Evolutionary conservation across 2,888 invertebrate genomes (phyloP).

Genomic region (Baccha elongata): DNA sequence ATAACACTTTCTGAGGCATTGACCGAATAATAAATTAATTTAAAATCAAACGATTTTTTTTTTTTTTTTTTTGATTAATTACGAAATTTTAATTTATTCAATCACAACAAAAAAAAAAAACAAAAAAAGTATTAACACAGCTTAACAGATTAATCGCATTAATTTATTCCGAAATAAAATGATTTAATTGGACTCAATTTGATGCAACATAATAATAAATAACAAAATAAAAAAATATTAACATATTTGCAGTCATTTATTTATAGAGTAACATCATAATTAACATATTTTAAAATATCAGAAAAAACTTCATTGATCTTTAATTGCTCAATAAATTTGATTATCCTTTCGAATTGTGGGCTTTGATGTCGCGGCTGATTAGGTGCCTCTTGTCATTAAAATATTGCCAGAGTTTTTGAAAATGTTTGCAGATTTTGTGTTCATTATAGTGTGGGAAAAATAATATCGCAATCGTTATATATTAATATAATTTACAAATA

Average conservation of each 20-base stretch:
- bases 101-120: not conserved
- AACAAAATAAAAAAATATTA: no score
- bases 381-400: not conserved
- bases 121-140: not conserved
- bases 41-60: not conserved
- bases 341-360: not conserved
- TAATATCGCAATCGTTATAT: not conserved
- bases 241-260: no score
- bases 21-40: conserved; percentile 13
- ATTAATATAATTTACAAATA: no score
- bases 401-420: not conserved
- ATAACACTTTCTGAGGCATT: conserved; percentile 8
- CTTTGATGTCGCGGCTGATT: not conserved
- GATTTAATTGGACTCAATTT: conserved; percentile 3
- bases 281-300: no score
- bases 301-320: not conserved
- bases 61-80: conserved; percentile 2
- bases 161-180: conserved; percentile 14
- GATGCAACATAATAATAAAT: conserved; percentile 28
- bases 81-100: conserved; percentile 10
- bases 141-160: not conserved
- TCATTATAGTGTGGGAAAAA: not conserved
- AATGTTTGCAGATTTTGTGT: not conserved
- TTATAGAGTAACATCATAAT: no score
- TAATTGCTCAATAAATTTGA: conserved; percentile 36